phyloP scores from a whole-genome alignment of 2,888 invertebrate species.

The Pheosia gnoma region DNA sequence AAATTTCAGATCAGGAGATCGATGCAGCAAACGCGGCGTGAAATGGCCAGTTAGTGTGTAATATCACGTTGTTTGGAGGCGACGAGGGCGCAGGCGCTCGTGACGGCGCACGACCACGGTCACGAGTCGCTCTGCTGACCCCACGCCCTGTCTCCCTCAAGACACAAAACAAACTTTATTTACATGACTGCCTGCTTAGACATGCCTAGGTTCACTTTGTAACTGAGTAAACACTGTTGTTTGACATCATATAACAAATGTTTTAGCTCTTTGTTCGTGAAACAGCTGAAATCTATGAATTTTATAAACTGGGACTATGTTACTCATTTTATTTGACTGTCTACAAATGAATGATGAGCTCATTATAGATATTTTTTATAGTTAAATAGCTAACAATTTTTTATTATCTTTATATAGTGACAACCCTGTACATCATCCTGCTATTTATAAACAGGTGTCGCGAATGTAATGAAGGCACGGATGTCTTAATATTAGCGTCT shows the following conservation, averaged over 20 bases:
- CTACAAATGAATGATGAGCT: neutral
- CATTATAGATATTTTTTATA: neutral
- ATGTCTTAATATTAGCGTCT: slow-evolving; percentile 66
- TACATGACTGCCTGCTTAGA: slow-evolving; percentile 32
- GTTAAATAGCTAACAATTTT: neutral
- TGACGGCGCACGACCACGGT: slow-evolving; percentile 72
- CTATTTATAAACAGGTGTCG: slow-evolving; percentile 51
- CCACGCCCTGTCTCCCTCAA: slow-evolving; percentile 52
- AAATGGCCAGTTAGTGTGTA: slow-evolving; percentile 82
- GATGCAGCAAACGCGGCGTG: slow-evolving; percentile 70
- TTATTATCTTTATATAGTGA: slow-evolving; percentile 12
- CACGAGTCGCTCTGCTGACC: slow-evolving; percentile 81
- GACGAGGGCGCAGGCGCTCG: slow-evolving; percentile 73
- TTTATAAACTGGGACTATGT: neutral
- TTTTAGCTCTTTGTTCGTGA: neutral
- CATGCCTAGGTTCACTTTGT: slow-evolving; percentile 21
- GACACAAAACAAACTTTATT: slow-evolving; percentile 40
- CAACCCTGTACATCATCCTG: slow-evolving; percentile 36
- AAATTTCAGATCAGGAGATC: slow-evolving; percentile 46
- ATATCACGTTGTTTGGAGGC: slow-evolving; percentile 79
- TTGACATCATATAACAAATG: slow-evolving; percentile 2
- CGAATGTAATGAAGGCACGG: slow-evolving; percentile 52
- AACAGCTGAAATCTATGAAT: neutral
- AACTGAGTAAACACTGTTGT: slow-evolving; percentile 6
- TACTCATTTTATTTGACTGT: too few species aligned